Evolutionary conservation across 2,797 vertebrate species (phyloP).

Genomic region (Astyanax mexicanus): DNA sequence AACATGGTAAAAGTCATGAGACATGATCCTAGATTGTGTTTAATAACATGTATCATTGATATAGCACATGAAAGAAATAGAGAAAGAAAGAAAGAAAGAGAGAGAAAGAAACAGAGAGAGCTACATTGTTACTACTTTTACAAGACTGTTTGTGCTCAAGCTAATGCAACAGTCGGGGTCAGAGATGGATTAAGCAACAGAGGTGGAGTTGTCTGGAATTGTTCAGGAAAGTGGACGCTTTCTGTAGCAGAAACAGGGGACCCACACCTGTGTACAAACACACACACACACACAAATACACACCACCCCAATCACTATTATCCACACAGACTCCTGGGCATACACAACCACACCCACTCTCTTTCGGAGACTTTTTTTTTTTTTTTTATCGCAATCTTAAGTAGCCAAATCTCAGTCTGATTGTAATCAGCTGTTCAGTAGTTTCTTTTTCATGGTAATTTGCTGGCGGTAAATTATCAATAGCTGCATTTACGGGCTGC

Average conservation of each 20-base stretch:
- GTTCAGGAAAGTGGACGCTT: slow-evolving; percentile 43
- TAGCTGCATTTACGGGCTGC: slow-evolving; percentile 30
- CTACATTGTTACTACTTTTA: too few relatives aligned
- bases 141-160: slow-evolving; percentile 15
- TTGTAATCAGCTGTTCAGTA: slow-evolving; percentile 37
- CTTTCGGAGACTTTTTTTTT: background rate
- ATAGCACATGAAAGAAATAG: too few relatives aligned
- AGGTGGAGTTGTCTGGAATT: slow-evolving; percentile 37
- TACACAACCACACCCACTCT: slow-evolving; percentile 15
- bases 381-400: slow-evolving; percentile 20
- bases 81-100: too few relatives aligned
- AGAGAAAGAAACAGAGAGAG: too few relatives aligned
- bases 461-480: slow-evolving; percentile 39
- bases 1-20: too few relatives aligned
- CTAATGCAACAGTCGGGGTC: slow-evolving; percentile 1
- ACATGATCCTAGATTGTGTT: too few relatives aligned
- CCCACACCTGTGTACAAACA: slow-evolving; percentile 12
- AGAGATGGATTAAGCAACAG: background rate
- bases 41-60: too few relatives aligned
- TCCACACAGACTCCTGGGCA: background rate
- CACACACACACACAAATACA: slow-evolving; percentile 43
- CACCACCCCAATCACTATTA: slow-evolving; percentile 9
- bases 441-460: slow-evolving; percentile 30
- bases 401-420: background rate
- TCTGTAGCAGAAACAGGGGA: slow-evolving; percentile 40